Evolutionary conservation across 2,113 vertebrate species (phyloP).

Genomic region (Perca schrenkii): DNA sequence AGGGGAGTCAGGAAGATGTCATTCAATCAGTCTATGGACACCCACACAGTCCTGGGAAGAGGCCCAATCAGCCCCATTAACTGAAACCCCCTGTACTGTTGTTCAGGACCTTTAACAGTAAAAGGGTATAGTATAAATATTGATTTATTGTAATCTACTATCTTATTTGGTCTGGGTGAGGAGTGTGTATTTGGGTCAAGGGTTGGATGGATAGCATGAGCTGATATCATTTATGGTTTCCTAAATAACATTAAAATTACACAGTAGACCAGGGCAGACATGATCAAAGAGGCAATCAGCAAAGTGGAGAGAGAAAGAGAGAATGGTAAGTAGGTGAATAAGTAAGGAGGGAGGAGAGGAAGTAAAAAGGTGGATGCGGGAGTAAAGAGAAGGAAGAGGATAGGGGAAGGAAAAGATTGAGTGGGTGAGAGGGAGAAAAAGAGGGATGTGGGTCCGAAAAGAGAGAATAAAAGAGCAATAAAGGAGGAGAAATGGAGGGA

Average conservation of each 20-base stretch:
- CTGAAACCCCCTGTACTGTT: too few species aligned
- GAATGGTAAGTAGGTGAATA: not conserved
- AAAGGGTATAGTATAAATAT: too few species aligned
- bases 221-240: constrained; percentile 46
- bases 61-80: too few species aligned
- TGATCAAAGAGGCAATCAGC: constrained; percentile 53
- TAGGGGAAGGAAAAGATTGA: not conserved
- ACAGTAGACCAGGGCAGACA: constrained; percentile 3
- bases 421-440: not conserved
- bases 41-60: too few species aligned
- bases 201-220: constrained; percentile 13
- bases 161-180: not conserved
- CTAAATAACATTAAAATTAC: constrained; percentile 23
- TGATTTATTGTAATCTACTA: too few species aligned
- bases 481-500: not conserved
- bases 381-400: not conserved
- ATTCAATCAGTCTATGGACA: too few species aligned
- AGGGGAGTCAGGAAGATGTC: too few species aligned
- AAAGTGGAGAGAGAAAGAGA: constrained; percentile 1
- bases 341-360: not conserved
- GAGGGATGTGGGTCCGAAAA: constrained; percentile 39
- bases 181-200: constrained; percentile 57
- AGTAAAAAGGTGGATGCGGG: not conserved
- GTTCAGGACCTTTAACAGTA: too few species aligned
- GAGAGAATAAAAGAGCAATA: constrained; percentile 13